Base-by-base conservation (phyloP, 2,888 invertebrate genomes). In the Rhagonycha lutea region DNA sequence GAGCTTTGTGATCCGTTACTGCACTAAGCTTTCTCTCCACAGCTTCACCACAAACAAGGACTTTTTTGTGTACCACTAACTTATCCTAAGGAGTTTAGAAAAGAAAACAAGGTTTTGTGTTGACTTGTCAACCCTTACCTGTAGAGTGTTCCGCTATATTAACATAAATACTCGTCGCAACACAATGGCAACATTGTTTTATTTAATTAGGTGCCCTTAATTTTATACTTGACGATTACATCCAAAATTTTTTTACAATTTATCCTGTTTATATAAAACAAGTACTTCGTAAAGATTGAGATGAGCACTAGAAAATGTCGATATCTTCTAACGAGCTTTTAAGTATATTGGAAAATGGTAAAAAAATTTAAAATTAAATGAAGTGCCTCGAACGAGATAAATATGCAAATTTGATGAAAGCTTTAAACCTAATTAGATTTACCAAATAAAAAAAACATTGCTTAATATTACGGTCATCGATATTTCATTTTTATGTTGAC, bases 1-100 rank as follows among this genome's bases (percentile, higher is more conserved):
- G 79, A 78, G 79, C 80, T 80, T 81, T 81, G 79, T 79, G 78
- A 81, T 81, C 77, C 79, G 77, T 78, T 75, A 47, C 73, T 75
- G 68, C 72, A 68, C 61, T 67, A 69, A 74, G 74, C 69, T 69
- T 65, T 72, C 74, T 72, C 74, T 68, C 65, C 67, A 61, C 69
- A 69, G 74, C 67, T 70, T 70, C 71, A 69, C 74, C 68, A 63
- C 74, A 69, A 74, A 72, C 73, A 73, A 73, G 69, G 71, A 28
- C 71, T 71, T 74, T 73, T 74, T 74, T 76, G 71, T 62, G 70
- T 70, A 23, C n/a, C 24, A 32, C 69, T 47, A 76, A 76, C 63
- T 24, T 24, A 73, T 76, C 74, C 70, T 69, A 72, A 69, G 71
- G 74, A 74, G 74, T 72, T 69, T 69, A 68, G 28, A 65, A 60